Percentiles rank a stretch among this genome's conserved stretches.
These are phyloP conservation scores for Hemitrygon akajei DNA, from an alignment of 2,797 vertebrate genomes.

Conservation along the genomic window DNA sequence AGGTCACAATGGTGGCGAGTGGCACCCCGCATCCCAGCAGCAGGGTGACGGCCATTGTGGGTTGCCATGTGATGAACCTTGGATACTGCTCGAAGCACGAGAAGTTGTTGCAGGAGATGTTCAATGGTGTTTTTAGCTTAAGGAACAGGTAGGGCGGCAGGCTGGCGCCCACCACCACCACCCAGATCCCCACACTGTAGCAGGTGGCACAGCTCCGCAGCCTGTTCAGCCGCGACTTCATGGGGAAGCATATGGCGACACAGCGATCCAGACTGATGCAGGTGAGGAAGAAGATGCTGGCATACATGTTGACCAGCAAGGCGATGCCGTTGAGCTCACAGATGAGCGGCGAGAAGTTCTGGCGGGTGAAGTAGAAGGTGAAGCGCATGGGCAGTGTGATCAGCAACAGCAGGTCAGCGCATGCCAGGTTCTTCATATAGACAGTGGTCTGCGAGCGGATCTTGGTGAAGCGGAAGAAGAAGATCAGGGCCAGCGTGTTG, in stretches of 20 bases:
- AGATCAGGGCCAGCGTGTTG: conserved; percentile 52
- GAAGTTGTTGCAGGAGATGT: accelerated
- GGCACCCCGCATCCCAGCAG: conserved; percentile 54
- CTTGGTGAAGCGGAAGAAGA: conserved; percentile 50
- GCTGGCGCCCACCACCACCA: conserved; percentile 51
- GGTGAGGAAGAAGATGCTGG: conserved; percentile 62
- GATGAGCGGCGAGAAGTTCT: accelerated
- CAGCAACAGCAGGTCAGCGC: conserved; percentile 56
- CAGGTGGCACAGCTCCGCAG: conserved; percentile 51
- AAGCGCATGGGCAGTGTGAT: conserved; percentile 57
- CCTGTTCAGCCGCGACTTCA: conserved; percentile 47
- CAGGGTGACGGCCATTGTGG: conserved; percentile 45
- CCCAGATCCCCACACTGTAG: conserved; percentile 59
- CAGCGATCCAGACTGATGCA: conserved; percentile 62
- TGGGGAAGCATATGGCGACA: conserved; percentile 57
- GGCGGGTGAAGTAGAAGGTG: conserved; percentile 43
- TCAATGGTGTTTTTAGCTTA: accelerated
- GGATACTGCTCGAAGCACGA: conserved; percentile 52
- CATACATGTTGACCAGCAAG: conserved; percentile 65
- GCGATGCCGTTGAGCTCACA: conserved; percentile 51
- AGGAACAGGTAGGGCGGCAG: conserved; percentile 46
- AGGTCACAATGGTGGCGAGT: conserved; percentile 50
- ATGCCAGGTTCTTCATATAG: conserved; percentile 64
- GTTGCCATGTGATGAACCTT: conserved; percentile 35
- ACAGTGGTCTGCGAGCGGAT: conserved; percentile 54